Base-by-base conservation (phyloP, 2,888 invertebrate genomes). In the Dryococelus australis region DNA sequence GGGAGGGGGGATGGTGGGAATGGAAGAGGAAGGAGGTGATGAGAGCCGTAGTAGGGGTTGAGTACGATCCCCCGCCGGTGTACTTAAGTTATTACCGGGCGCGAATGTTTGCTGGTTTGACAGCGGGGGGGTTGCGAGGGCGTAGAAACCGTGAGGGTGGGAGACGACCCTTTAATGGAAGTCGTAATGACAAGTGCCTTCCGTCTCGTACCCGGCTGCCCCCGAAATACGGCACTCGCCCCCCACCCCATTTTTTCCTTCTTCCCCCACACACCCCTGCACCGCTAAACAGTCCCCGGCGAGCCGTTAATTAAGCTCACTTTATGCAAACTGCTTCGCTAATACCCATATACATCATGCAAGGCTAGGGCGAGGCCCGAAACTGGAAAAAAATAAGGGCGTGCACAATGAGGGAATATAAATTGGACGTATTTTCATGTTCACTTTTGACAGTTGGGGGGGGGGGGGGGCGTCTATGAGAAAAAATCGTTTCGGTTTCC, bases 261-360 rank as follows among this genome's bases (percentile, higher is more conserved):
- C 35, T 4, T 35, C 35, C 35, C 4, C 35, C 1, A 35, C 35
- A 35, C 35, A 35, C 4, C 35, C 1, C 4, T 4, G 24, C 0
- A 1, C 65, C 65, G 65, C 20, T 24, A 6, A n/a, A 47, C 47
- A 65, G 65, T 65, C 65, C 65, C 65, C 65, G 8, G 65, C 65
- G 65, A 65, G 65, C 65, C 65, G 65, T 65, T 65, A 65, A 65
- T 65, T 65, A 65, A 65, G 65, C 65, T n/a, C n/a, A 65, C 65
- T 65, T 65, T 65, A 65, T 65, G 65, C 65, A 65, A 65, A 65
- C 65, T 65, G 65, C 65, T 65, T 65, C n/a, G 65, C 65, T 65
- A 65, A 65, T 65, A 65, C 65, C 65, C 65, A 20, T n/a, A n/a
- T 24, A 65, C 65, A 24, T 65, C 65, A 65, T 4, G 65, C 65